phyloP scores from a whole-genome alignment of 2,888 invertebrate species.

The Eutolmus rufibarbis region DNA sequence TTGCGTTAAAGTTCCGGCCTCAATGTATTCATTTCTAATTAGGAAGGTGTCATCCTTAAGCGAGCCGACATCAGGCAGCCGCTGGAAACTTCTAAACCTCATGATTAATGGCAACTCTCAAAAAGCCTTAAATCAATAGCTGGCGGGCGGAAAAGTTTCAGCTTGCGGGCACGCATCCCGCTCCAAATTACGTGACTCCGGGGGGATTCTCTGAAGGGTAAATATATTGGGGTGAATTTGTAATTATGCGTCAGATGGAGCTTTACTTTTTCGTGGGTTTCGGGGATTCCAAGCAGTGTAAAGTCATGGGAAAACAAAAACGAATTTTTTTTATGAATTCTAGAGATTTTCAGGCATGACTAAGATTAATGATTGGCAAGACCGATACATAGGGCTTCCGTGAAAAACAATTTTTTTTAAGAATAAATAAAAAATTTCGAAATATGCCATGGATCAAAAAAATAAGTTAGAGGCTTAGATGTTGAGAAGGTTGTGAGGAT shows the following conservation, averaged over 20 bases:
- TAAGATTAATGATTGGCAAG: not conserved
- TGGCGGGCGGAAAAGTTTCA: not conserved
- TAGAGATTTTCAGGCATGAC: not conserved
- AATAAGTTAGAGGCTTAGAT: not conserved
- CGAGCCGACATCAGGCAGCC: not conserved
- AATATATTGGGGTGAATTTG: not conserved
- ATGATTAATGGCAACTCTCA: not conserved
- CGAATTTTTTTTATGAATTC: not conserved
- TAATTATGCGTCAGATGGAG: not conserved
- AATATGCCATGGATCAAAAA: not conserved
- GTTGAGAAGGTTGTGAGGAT: not conserved
- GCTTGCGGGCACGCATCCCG: not conserved
- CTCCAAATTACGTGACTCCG: not conserved
- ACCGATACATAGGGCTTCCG: not conserved
- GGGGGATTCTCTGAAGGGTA: not conserved
- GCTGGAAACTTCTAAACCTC: not conserved
- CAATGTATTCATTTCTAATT: not conserved
- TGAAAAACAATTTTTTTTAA: not conserved
- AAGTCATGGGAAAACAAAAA: not conserved
- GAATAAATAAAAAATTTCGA: not conserved
- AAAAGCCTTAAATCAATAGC: constrained; percentile 9
- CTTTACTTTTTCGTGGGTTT: not conserved
- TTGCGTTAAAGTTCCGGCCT: not conserved
- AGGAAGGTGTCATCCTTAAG: not conserved
- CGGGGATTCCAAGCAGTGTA: not conserved